Base-by-base conservation (phyloP, 2,797 vertebrate genomes). In the Allobates femoralis region DNA sequence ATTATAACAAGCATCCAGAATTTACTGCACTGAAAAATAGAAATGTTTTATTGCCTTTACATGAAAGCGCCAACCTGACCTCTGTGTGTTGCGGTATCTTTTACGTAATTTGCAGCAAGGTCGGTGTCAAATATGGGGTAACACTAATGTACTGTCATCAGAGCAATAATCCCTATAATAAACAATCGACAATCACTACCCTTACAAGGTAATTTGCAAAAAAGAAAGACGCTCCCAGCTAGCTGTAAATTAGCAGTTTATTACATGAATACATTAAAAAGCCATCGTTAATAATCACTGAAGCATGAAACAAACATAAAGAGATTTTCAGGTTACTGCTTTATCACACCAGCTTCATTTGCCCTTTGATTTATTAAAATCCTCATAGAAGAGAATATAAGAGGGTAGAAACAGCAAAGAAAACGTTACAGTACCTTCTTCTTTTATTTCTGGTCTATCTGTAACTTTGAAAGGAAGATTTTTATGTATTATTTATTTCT, bases 291-390 rank as follows among this genome's bases (percentile, higher is more conserved):
- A 90, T 83, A 91, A 90, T 87, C 89, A 91, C 79, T 88, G 89
- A 89, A 84, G 81, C 82, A 85, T 41, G 26, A 60, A 92, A 89
- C 28, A 85, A 81, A 89, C 88, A 90, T 81, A 84, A 41, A 90
- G 88, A 91, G 88, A 90, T 89, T 88, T 91, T 16, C 66, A 88
- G 89, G 81, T 89, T 91, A 91, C 88, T 71, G 89, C 78, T 91
- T 67, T 85, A 89, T 90, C 87, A 87, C 77, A 90, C 30, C 14
- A 90, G 67, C 79, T 83, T 91, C 71, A 46, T 91, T 88, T 92
- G 69, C 60, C 90, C 86, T 73, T 80, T 90, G 81, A 90, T 92
- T 89, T 90, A 91, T 90, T 90, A 90, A 91, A 90, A 90, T 89
- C 41, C 89, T 90, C 62, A 86, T 81, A 19, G 64, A 85, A 90